Evolutionary conservation across 2,113 vertebrate species (phyloP).

Genomic region (Upupa epops): DNA sequence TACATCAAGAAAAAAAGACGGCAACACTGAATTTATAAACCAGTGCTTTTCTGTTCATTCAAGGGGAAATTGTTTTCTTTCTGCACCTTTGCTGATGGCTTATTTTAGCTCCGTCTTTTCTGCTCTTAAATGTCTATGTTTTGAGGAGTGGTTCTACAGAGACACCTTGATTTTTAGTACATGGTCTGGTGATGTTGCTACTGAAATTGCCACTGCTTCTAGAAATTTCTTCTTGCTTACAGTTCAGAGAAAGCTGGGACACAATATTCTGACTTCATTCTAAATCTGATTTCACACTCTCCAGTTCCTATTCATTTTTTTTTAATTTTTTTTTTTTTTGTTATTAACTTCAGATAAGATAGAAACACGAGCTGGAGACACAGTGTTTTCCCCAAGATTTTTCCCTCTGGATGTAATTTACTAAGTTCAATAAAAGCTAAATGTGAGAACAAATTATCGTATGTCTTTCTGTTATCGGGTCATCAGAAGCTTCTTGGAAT

Average conservation of each 20-base stretch:
- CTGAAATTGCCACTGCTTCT: not conserved
- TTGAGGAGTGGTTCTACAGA: not conserved
- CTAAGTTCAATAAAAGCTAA: slow-evolving; percentile 25
- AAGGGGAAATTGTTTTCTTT: not conserved
- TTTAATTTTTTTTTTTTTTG: slow-evolving; percentile 48
- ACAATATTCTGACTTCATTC: not conserved
- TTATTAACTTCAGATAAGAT: slow-evolving; percentile 21
- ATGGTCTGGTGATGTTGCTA: not conserved
- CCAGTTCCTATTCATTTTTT: slow-evolving; percentile 4
- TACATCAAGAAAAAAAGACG: not conserved
- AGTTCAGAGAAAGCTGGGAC: not conserved
- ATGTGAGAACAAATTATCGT: not conserved
- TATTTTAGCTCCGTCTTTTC: not conserved
- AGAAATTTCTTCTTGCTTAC: not conserved
- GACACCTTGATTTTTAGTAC: not conserved
- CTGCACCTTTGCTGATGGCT: not conserved
- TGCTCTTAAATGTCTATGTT: not conserved
- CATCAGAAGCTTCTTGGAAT: slow-evolving; percentile 10
- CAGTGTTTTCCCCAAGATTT: not conserved
- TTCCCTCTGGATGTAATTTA: slow-evolving; percentile 21
- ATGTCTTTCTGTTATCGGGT: not conserved
- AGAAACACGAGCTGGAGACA: not conserved
- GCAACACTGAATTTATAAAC: not conserved
- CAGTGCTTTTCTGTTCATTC: not conserved
- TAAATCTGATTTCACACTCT: slow-evolving; percentile 17